A percentile compares a stretch with the other conserved stretches of the same genome.
Conservation (phyloP, 2,113 vertebrate genomes). For the Proteles cristata region DNA sequence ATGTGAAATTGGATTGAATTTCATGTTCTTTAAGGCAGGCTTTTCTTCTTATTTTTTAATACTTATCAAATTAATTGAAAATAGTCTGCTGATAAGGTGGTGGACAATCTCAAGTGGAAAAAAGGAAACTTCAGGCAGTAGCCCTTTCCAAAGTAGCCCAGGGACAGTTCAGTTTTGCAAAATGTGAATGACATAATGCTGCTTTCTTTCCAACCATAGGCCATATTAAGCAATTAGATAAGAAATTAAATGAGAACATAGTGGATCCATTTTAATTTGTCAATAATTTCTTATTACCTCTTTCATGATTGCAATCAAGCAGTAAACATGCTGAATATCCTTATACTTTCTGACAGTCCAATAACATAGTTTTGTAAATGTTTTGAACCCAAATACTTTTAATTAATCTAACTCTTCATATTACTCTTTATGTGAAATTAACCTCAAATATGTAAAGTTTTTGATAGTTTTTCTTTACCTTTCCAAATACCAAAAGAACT, state of each 20-base stretch:
- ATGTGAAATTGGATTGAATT: slow-evolving; percentile 30
- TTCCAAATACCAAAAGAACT: not conserved
- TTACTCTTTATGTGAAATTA: not conserved
- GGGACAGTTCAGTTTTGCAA: not conserved
- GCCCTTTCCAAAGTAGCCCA: not conserved
- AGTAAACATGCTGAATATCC: not conserved
- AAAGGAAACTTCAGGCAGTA: not conserved
- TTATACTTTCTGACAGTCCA: not conserved
- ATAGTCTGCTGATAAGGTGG: slow-evolving; percentile 35
- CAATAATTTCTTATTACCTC: slow-evolving; percentile 24
- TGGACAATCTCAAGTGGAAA: not conserved
- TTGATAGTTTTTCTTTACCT: slow-evolving; percentile 6
- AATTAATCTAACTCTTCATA: not conserved
- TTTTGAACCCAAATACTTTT: not conserved
- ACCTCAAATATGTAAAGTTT: not conserved
- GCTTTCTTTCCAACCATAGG: slow-evolving; percentile 54
- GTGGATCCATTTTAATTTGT: slow-evolving; percentile 61
- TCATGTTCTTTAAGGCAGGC: not conserved
- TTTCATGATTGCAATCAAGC: slow-evolving; percentile 41
- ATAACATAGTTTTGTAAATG: slow-evolving; percentile 22
- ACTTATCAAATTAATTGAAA: slow-evolving; percentile 49
- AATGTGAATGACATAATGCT: slow-evolving; percentile 56
- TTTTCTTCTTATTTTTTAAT: slow-evolving; percentile 50
- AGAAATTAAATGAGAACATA: slow-evolving; percentile 59
- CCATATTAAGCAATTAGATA: slow-evolving; percentile 55